These are phyloP conservation scores for Papilio glaucus DNA, from an alignment of 1,140 invertebrate genomes.

Conservation along the genomic window DNA sequence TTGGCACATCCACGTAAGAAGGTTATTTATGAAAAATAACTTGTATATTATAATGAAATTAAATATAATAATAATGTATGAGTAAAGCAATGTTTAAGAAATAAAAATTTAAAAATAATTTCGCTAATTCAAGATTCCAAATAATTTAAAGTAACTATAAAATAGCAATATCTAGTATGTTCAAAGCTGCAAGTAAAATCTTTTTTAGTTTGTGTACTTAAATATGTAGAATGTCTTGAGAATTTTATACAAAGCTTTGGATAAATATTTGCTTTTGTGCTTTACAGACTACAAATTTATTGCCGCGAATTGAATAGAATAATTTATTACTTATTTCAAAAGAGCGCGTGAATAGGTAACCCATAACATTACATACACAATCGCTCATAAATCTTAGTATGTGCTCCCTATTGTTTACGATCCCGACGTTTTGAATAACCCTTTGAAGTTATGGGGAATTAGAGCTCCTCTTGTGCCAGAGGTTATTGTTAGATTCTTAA, in stretches of 20 bases:
- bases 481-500: slow-evolving; percentile 20
- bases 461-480: slow-evolving; percentile 8
- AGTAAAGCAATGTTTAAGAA: too few relatives aligned
- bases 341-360: slow-evolving; percentile 68
- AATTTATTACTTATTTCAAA: slow-evolving; percentile 54
- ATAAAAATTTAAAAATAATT: too few relatives aligned
- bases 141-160: too few relatives aligned
- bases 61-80: too few relatives aligned
- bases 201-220: too few relatives aligned
- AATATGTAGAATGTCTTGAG: too few relatives aligned
- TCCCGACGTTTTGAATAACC: slow-evolving; percentile 57
- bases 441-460: slow-evolving; percentile 29
- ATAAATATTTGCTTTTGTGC: neutral
- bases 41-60: neutral
- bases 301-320: slow-evolving; percentile 28
- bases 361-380: slow-evolving; percentile 72
- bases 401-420: slow-evolving; percentile 70
- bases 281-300: neutral
- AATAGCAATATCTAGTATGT: too few relatives aligned
- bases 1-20: neutral
- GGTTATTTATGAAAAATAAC: neutral
- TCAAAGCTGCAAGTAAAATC: too few relatives aligned
- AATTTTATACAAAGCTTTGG: too few relatives aligned
- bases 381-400: slow-evolving; percentile 73
- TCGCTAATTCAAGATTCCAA: too few relatives aligned